Evolutionary conservation across 92 coral and sea anemone genomes (phyloP), one percentile per base, ranked within the genome.

Genomic region (Umimayanthus kanabou): DNA sequence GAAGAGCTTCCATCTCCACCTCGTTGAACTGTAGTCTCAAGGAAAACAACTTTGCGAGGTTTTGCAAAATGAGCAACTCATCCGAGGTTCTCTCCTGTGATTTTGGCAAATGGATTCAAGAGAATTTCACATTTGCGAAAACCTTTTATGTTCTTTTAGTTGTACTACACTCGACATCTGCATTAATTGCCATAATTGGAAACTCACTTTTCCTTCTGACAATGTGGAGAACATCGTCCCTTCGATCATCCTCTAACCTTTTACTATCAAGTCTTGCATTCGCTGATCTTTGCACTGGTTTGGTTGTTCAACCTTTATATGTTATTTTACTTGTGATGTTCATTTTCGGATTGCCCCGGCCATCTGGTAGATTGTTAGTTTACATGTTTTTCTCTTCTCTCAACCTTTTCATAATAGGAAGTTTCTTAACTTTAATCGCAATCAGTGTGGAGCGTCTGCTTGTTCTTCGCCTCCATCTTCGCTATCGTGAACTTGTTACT

Each of bases 401-500:
- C 6, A 40, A 9, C 15, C 37, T 76, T 4, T 76, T 76, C 28
- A 22, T 39, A 42, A 55, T 43, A 2, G 80, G 14, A 29, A 76
- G 14, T 76, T 76, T 40, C 23, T 43, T 76, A 11, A 76, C 80
- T 23, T 20, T 76, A 39, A 8, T 76, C 26, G 80, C 80, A 76
- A 40, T 76, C 2, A 76, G 80, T 40, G 47, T 76, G 29, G 80
- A 76, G 37, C 29, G 57, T 26, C 80, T 76, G 18, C 53, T 76
- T 4, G 80, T 55, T 42, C 57, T 76, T 39, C 80, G 47, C 13
- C 53, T 76, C 13, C 80, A 39, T 42, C 80, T 76, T n/a, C 80
- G 80, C n/a, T 76, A 39, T 40, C 10, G 47, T 20, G 80, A 76
- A 42, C 50, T 76, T 76, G 80, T 76, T 43, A 39, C 80, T 30